Base-by-base conservation (phyloP, 2,888 invertebrate species). In the Nomada fabriciana region DNA sequence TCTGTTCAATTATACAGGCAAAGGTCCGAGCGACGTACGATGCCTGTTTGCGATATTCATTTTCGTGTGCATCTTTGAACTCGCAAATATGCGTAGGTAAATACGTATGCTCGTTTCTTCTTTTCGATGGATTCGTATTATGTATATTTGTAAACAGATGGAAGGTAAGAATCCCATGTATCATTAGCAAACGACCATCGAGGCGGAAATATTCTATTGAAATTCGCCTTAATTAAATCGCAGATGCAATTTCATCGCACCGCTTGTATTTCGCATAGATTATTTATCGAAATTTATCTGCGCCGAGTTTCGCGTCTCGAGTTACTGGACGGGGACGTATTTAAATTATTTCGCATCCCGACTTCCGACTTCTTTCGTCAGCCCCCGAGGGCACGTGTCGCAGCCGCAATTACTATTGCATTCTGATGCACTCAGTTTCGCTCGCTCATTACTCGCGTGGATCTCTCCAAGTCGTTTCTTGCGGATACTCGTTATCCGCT, bases 361-460 rank as follows among this genome's bases (percentile, higher is more conserved):
- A 43, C 20, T 68, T 61, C 59, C 61, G 52, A 47, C 25, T 59
- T 50, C 47, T 59, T 63, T n/a, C 74, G 67, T 69, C 75, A 76
- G 60, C 50, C 59, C 83, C 63, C 50, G 74, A 67, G 80, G 84
- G 75, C 74, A 70, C 70, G 64, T 55, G 43, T 70, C 68, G 76
- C 68, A 53, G 57, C 36, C 63, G 76, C 82, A 86, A 86, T 86
- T 86, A 86, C 77, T 76, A 82, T 74, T 55, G 43, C 86, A 70
- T 80, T 74, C 76, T 77, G 82, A 72, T 74, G 76, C 74, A 72
- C 68, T 75, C 63, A 74, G 61, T 65, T 70, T 69, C 69, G 63
- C 65, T 72, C 80, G 80, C 78, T 85, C 87, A 78, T 82, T 82
- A 84, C 61, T 77, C 68, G 75, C 61, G 82, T 53, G 60, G 78